Evolutionary conservation across 2,113 vertebrate genomes (phyloP), one percentile per base, ranked within the genome.

Genomic region (Tragelaphus imberbis): DNA sequence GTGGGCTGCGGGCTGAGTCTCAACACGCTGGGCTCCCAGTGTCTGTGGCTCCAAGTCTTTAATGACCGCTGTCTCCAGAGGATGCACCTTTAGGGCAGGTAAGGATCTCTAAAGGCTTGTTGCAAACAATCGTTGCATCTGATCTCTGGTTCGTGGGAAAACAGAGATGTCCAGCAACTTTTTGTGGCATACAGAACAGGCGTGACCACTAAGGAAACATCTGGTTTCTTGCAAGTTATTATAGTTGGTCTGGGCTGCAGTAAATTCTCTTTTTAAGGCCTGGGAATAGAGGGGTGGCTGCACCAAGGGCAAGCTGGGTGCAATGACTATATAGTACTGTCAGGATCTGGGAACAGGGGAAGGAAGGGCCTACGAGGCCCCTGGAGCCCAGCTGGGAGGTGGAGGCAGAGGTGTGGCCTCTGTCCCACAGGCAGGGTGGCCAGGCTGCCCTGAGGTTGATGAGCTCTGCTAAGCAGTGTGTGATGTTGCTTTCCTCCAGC

Each of bases 31-130:
- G 36, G 56, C 90, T 63, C 7, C 2, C 3, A 44, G 23, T 19
- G 30, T 44, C 11, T 7, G 2, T 21, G 53, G 85, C 36, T 59
- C 56, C 63, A 25, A 36, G 49, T 33, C 25, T 27, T 47, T 40
- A 61, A 33, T 1, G 0, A 0, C 30, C 17, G 51, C 0, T 0
- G 53, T 51, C 27, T 84, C 81, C 11, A 51, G 63, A 21, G 27
- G 89, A 55, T 59, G 63, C 3, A 9, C 47, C 28, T 59, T 21
- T 28, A 65, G 44, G 71, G 65, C 1, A 4, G 51, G 21, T 30
- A 53, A 63, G 82, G 88, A 80, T 79, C 30, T 30, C 94, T 79
- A 84, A 88, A 94, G 36, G 8, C 53, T 84, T 58, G 6, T 3
- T 30, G 47, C 13, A 88, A 81, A 47, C 1, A 65, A 30, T 33